Percentiles rank a stretch among this genome's conserved stretches.
phyloP scores from a whole-genome alignment of 35 echinoderm and acorn worm genomes.

The Heliocidaris erythrogramma region DNA sequence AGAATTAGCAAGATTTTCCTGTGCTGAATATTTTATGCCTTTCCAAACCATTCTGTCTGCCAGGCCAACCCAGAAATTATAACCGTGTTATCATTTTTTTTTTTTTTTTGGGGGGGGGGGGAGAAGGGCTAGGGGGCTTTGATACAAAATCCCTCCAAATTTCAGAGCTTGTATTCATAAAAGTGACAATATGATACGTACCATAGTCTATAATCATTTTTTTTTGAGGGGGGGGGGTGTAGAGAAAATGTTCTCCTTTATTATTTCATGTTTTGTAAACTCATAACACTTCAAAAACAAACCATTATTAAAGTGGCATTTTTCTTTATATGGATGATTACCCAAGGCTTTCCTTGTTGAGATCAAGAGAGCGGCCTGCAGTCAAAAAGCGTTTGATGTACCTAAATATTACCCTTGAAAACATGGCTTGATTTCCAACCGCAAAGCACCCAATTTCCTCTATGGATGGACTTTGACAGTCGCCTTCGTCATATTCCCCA shows the following conservation, averaged over 20 bases:
- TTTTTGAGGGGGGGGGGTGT: too few relatives aligned
- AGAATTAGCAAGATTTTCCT: not conserved
- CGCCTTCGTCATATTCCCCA: not conserved
- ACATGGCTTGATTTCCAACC: not conserved
- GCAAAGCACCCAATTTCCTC: not conserved
- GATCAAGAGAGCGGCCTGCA: not conserved
- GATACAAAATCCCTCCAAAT: not conserved
- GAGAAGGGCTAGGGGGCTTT: not conserved
- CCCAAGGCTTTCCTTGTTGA: not conserved
- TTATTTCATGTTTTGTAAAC: too few relatives aligned
- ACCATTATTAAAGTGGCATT: too few relatives aligned
- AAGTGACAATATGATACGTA: not conserved
- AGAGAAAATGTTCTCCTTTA: too few relatives aligned
- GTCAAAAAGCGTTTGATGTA: not conserved
- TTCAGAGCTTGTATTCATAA: not conserved
- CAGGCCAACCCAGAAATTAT: not conserved
- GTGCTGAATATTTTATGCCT: not conserved
- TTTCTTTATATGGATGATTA: not conserved
- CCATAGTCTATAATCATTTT: too few relatives aligned
- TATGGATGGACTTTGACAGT: not conserved
- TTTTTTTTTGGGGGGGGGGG: not conserved
- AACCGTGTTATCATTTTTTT: too few relatives aligned
- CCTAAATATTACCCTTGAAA: not conserved
- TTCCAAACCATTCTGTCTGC: not conserved
- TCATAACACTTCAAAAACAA: too few relatives aligned